Conservation (phyloP, 1,140 invertebrate genomes). For the Cydia amplana region DNA sequence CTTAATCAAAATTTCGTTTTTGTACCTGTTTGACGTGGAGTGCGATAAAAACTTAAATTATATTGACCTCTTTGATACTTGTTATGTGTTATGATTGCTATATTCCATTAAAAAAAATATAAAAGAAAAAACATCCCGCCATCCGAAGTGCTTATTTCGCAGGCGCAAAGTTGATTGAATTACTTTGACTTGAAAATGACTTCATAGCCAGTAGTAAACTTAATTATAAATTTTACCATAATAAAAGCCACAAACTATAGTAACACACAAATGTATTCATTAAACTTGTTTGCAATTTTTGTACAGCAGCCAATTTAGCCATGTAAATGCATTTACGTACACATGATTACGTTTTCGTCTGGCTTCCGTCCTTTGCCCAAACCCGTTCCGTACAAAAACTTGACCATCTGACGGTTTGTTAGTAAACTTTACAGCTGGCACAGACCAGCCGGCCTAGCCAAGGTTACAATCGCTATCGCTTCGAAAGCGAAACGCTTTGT, state of each 20-base stretch:
- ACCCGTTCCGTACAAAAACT: background rate
- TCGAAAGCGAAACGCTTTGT: too few relatives aligned
- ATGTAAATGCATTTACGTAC: conserved; percentile 4
- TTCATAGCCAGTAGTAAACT: too few relatives aligned
- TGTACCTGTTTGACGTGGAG: background rate
- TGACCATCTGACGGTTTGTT: conserved; percentile 24
- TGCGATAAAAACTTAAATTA: background rate
- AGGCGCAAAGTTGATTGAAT: too few relatives aligned
- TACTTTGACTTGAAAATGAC: too few relatives aligned
- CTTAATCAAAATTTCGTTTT: background rate
- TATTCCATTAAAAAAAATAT: too few relatives aligned
- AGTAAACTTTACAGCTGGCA: conserved; percentile 15
- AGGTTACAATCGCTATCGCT: too few relatives aligned
- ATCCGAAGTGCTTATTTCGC: too few relatives aligned
- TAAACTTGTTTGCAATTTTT: background rate
- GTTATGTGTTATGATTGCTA: background rate
- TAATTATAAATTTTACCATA: too few relatives aligned
- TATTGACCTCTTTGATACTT: background rate
- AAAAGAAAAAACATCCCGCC: too few relatives aligned
- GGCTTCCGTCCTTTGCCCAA: conserved; percentile 7
- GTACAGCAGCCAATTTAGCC: background rate
- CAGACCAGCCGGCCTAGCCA: too few relatives aligned
- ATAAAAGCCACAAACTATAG: too few relatives aligned
- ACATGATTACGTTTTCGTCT: background rate
- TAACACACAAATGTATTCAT: background rate